phyloP scores from a whole-genome alignment of 2,888 invertebrate genomes.

The Chrysomela aeneicollis region DNA sequence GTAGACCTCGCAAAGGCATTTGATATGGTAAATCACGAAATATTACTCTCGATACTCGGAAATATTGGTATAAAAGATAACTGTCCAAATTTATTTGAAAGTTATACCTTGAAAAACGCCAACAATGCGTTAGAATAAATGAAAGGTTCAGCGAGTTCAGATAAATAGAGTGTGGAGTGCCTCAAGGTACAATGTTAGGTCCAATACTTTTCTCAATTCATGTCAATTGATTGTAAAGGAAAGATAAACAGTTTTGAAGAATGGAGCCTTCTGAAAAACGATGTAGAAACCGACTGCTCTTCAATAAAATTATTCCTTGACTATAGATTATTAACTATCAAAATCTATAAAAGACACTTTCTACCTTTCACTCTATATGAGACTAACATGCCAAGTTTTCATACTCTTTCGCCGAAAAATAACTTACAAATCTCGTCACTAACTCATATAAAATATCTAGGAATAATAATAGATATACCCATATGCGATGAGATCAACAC shows the following conservation, averaged over 20 bases:
- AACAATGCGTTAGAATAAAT: background rate
- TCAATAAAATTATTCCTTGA: background rate
- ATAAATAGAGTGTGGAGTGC: slow-evolving; percentile 7
- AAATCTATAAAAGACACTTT: background rate
- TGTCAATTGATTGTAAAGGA: background rate
- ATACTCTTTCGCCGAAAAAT: background rate
- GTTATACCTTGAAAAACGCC: background rate
- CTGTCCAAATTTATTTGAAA: background rate
- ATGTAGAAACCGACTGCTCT: background rate
- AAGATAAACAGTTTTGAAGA: background rate
- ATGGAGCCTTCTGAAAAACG: background rate
- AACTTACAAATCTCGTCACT: background rate
- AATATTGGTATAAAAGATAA: background rate
- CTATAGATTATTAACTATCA: background rate
- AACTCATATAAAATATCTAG: background rate
- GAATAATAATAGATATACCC: background rate
- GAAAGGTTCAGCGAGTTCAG: background rate
- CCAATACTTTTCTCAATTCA: slow-evolving; percentile 4
- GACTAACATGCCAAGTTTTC: background rate
- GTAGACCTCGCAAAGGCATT: background rate
- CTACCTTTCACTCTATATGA: background rate
- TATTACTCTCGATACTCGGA: background rate
- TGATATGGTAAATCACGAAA: background rate
- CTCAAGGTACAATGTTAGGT: slow-evolving; percentile 4
- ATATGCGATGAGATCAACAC: background rate